Base-by-base conservation (phyloP, 2,113 vertebrate genomes). In the Corythornis vintsioides region DNA sequence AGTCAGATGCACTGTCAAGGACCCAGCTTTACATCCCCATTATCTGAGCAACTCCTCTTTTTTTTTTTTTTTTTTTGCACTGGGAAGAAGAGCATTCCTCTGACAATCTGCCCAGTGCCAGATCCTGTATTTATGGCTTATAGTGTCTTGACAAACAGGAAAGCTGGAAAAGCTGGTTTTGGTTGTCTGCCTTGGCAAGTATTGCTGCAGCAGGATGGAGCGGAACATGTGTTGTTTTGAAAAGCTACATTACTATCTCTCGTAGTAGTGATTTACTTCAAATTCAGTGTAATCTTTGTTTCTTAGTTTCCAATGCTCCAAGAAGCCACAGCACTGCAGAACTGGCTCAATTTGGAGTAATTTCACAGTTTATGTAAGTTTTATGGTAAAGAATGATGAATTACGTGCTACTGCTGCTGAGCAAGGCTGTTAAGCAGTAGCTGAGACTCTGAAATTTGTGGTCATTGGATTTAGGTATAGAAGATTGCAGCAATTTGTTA, bases 81-180 rank as follows among this genome's bases (percentile, higher is more conserved):
- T 35, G 43, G 42, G n/a, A 57, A 71, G 64, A n/a, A 75, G 50
- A 72, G 38, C 2, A 2, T 83, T 89, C 65, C 86, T 81, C 24
- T 56, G 47, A 48, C 47, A 24, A 24, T 66, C 66, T 83, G 9
- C 50, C 43, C 17, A 35, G 0, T 88, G 80, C 40, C 67, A 78
- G 33, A 84, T 56, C 35, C 80, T 0, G 0, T 87, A 67, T 77
- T 84, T 57, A 79, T 82, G 64, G 86, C 89, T 78, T 92, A 89
- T 86, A 35, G 26, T 87, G 72, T 89, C 92, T 84, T 92, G 93
- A 80, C 42, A 94, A 94, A 93, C 10, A 29, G 80, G 92, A 77
- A 93, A 95, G 74, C 96, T 93, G 86, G 93, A 91, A 95, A 85
- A 95, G 78, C 93, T 91, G 87, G 94, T 95, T 87, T 89, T 35